Conservation (phyloP, 2,113 vertebrate species). For the Smithornis capensis region DNA sequence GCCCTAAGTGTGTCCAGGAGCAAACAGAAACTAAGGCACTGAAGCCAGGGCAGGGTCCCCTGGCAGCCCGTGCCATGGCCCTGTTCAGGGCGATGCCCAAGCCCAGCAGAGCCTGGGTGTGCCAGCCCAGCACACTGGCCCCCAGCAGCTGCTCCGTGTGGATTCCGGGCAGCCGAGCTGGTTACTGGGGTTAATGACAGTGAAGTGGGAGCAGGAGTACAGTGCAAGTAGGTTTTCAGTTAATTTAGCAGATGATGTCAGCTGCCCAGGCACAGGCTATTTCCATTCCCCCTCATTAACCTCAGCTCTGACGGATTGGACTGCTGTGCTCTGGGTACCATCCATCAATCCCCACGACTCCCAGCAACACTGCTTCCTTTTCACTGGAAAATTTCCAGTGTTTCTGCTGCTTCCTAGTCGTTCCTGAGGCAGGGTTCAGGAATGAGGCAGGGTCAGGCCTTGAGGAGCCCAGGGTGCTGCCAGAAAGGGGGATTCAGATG, state of each 20-base stretch:
- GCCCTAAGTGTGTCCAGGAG: background rate
- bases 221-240: background rate
- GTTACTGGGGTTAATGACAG: background rate
- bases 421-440: background rate
- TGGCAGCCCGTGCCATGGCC: fast-evolving
- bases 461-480: fast-evolving
- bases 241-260: background rate
- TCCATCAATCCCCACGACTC: background rate
- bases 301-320: background rate
- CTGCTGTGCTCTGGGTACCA: background rate
- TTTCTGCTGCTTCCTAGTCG: background rate
- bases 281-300: slow-evolving; percentile 16
- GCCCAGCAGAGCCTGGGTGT: fast-evolving
- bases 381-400: background rate
- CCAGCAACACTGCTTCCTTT: background rate
- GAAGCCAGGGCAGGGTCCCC: fast-evolving
- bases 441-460: background rate
- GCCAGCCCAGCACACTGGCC: fast-evolving
- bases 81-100: fast-evolving
- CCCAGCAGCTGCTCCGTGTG: fast-evolving
- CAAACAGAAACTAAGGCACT: fast-evolving
- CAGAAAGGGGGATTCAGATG: background rate
- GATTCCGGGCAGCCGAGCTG: fast-evolving
- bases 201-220: background rate
- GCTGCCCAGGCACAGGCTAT: background rate